Conservation (phyloP, 2,888 invertebrate species). For the Drosophila pseudotalamancana region DNA sequence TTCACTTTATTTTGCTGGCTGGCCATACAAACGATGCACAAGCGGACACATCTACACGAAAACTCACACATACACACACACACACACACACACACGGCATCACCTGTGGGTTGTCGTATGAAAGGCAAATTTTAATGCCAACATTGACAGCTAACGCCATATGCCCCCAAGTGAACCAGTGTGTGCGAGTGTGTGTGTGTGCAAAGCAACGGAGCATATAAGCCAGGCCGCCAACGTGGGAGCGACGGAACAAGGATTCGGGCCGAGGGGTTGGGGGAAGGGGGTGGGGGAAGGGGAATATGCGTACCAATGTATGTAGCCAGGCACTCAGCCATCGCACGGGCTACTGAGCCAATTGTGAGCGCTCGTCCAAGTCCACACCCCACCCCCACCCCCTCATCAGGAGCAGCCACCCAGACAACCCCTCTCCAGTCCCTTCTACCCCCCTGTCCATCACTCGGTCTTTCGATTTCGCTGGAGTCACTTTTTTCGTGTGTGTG, state of each 20-base stretch:
- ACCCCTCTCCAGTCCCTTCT: too few species aligned
- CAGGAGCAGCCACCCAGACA: background rate
- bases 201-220: slow-evolving; percentile 63
- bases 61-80: background rate
- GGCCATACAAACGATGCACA: slow-evolving; percentile 15
- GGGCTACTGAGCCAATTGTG: slow-evolving; percentile 64
- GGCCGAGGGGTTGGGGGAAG: background rate
- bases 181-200: slow-evolving; percentile 20
- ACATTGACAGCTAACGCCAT: slow-evolving; percentile 67
- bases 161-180: slow-evolving; percentile 18
- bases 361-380: background rate
- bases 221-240: too few species aligned
- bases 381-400: background rate
- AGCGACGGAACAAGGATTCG: too few species aligned
- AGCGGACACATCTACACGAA: slow-evolving; percentile 1
- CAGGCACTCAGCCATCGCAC: slow-evolving; percentile 66
- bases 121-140: slow-evolving; percentile 77
- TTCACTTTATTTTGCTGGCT: slow-evolving; percentile 20
- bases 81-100: background rate
- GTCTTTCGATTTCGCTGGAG: background rate
- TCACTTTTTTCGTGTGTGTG: slow-evolving; percentile 8
- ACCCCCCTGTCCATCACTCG: background rate
- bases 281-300: background rate
- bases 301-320: slow-evolving; percentile 44
- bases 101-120: slow-evolving; percentile 67